Conservation (phyloP, 2,797 vertebrate genomes). For the Pogoniulus pusillus region DNA sequence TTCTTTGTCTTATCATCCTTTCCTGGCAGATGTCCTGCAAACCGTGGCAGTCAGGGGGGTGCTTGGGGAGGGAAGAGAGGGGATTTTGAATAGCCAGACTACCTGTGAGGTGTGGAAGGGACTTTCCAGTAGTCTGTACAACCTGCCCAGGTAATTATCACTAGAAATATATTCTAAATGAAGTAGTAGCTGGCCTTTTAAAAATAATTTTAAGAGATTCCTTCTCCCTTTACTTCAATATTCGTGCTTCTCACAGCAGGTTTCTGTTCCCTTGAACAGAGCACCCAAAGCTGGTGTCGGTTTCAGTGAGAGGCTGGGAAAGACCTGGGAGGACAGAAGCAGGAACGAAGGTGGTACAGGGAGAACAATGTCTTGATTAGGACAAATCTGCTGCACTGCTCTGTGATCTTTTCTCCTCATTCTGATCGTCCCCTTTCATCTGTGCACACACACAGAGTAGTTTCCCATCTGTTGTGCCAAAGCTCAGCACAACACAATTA, state of each 20-base stretch:
- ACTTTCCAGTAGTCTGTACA: not conserved
- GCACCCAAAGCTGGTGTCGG: not conserved
- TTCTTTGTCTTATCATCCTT: not conserved
- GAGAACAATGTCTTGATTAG: not conserved
- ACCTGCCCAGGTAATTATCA: not conserved
- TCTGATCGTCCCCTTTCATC: not conserved
- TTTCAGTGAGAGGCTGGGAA: not conserved
- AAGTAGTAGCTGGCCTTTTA: not conserved
- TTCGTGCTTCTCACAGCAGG: not conserved
- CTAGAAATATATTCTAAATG: not conserved
- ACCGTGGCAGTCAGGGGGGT: not conserved
- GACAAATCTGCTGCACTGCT: not conserved
- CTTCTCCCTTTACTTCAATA: not conserved
- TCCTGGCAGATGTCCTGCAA: constrained; percentile 32
- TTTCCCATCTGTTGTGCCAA: not conserved
- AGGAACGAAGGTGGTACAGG: rapidly evolving
- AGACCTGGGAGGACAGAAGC: not conserved
- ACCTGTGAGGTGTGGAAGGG: not conserved
- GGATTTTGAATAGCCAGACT: not conserved
- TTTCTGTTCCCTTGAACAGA: not conserved
- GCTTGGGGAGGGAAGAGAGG: not conserved
- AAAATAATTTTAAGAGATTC: not conserved
- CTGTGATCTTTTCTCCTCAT: not conserved
- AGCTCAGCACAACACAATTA: rapidly evolving
- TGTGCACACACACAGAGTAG: not conserved